Percentiles rank a stretch among this genome's conserved stretches.
Evolutionary conservation across 2,888 invertebrate species (phyloP).

Genomic region (Glyphotaelius pellucidus): DNA sequence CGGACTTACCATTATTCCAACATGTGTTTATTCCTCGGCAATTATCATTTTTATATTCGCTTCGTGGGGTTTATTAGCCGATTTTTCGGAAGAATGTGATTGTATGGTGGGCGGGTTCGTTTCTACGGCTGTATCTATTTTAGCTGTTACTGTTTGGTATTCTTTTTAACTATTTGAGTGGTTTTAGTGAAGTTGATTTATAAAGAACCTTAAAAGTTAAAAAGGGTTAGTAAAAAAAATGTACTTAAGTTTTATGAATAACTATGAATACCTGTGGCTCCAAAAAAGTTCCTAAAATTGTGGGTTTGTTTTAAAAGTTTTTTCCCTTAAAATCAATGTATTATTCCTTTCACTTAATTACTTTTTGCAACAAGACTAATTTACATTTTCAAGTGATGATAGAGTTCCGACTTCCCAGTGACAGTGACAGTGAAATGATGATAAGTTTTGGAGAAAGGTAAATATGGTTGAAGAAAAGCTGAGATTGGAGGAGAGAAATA

Average conservation of each 20-base stretch:
- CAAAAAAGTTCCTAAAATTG: neutral
- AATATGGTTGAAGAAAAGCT: neutral
- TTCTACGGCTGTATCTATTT: constrained; percentile 1
- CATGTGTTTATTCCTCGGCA: constrained; percentile 53
- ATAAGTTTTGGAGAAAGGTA: neutral
- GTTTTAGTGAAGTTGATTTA: neutral
- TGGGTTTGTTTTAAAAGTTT: neutral
- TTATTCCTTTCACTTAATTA: too few relatives aligned
- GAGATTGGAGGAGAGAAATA: neutral
- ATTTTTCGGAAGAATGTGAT: constrained; percentile 50
- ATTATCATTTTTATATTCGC: constrained; percentile 55
- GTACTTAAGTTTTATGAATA: neutral
- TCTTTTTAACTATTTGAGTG: neutral
- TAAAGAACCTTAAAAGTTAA: neutral
- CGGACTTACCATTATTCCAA: constrained; percentile 52
- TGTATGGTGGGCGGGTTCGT: constrained; percentile 1
- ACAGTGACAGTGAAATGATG: neutral
- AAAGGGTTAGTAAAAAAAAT: neutral
- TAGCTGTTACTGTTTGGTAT: neutral
- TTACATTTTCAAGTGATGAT: neutral
- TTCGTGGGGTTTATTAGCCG: constrained; percentile 55
- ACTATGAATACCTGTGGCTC: neutral
- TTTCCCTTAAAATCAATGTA: neutral
- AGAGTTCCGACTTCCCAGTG: neutral
- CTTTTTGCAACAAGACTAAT: neutral